A percentile compares a stretch with the other conserved stretches of the same genome.
These are phyloP conservation scores for Harpagoxenus sublaevis DNA, from an alignment of 2,888 invertebrate species.

Conservation along the genomic window DNA sequence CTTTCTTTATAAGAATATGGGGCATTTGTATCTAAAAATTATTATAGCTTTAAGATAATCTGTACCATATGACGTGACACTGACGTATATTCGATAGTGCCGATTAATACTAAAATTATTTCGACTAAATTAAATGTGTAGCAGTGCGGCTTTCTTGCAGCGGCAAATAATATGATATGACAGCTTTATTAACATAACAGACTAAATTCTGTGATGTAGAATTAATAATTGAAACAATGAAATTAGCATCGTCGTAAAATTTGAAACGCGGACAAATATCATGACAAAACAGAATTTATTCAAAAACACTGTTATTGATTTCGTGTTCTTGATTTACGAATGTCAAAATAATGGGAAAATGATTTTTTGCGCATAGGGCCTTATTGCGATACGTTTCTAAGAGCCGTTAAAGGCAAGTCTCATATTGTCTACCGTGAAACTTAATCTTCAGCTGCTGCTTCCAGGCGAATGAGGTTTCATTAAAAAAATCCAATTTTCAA, in stretches of 20 bases:
- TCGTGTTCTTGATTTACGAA: not conserved
- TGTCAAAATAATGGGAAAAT: not conserved
- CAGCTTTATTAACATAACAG: constrained; percentile 1
- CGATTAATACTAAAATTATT: not conserved
- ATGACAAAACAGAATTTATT: not conserved
- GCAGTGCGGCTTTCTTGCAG: not conserved
- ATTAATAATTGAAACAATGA: constrained; percentile 5
- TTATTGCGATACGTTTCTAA: constrained; percentile 59
- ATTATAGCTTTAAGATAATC: constrained; percentile 4
- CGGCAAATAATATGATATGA: not conserved
- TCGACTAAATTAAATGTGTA: not conserved
- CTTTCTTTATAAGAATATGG: not conserved
- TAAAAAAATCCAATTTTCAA: constrained; percentile 76
- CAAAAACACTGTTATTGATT: not conserved
- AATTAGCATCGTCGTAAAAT: constrained; percentile 4
- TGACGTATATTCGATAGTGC: not conserved
- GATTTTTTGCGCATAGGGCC: constrained; percentile 16
- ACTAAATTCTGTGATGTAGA: not conserved
- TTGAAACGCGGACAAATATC: not conserved
- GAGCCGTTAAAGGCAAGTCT: constrained; percentile 49
- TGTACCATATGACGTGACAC: not conserved
- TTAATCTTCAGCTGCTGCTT: constrained; percentile 70
- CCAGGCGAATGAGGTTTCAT: constrained; percentile 75
- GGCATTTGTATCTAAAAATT: not conserved
- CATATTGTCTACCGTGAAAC: constrained; percentile 64